Percentiles rank a stretch among this genome's conserved stretches.
phyloP scores from a whole-genome alignment of 2,888 invertebrate species.

The Yponomeuta evonymella region DNA sequence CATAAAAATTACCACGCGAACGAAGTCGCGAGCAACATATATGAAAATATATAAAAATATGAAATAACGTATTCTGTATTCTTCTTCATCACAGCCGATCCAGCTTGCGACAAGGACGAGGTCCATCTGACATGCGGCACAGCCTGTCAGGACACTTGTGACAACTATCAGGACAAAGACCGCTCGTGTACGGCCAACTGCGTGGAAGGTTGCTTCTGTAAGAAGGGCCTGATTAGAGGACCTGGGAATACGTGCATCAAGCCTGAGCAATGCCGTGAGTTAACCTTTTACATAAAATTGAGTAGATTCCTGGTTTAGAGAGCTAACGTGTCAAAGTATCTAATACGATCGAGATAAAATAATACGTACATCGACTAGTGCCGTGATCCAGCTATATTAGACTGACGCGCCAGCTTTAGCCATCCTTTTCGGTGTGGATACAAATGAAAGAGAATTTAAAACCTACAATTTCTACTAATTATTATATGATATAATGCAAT shows the following conservation, averaged over 20 bases:
- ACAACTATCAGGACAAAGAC: not conserved
- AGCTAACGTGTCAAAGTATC: too few species aligned
- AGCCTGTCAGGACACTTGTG: slow-evolving; percentile 6
- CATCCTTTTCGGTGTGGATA: too few species aligned
- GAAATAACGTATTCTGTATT: not conserved
- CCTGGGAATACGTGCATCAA: slow-evolving; percentile 13
- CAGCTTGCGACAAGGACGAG: slow-evolving; percentile 2
- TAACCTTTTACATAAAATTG: not conserved
- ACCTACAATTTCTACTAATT: too few species aligned
- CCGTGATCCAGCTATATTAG: too few species aligned
- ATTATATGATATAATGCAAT: too few species aligned
- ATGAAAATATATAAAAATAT: too few species aligned
- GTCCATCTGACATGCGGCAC: not conserved
- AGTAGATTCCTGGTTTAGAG: not conserved
- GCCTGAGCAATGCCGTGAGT: slow-evolving; percentile 18
- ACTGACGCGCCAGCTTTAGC: too few species aligned
- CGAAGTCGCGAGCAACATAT: too few species aligned
- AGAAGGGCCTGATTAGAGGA: not conserved
- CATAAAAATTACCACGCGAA: too few species aligned
- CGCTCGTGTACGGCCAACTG: not conserved
- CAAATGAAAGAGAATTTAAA: too few species aligned
- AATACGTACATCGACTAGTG: too few species aligned
- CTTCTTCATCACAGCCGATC: not conserved
- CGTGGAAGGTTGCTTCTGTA: slow-evolving; percentile 5
- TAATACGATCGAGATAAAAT: too few species aligned